phyloP scores from a whole-genome alignment of 2,888 invertebrate species.

The Heliconius aoede region DNA sequence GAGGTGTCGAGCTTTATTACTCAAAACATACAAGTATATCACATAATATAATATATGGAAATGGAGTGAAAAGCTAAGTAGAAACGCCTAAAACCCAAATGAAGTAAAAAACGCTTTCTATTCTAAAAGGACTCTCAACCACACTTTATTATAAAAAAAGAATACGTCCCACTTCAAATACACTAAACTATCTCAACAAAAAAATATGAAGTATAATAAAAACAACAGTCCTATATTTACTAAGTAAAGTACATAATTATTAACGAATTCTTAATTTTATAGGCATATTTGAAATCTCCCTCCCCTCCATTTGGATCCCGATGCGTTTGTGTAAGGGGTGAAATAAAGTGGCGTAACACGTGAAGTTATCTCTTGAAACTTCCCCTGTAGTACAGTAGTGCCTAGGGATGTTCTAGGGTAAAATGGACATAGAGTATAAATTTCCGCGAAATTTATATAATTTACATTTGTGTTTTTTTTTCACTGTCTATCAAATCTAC shows the following conservation, averaged over 20 bases:
- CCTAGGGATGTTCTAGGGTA: slow-evolving; percentile 68
- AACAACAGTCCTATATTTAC: not conserved
- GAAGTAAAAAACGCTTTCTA: no score
- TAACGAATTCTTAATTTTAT: slow-evolving; percentile 41
- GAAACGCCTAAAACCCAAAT: no score
- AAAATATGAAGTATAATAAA: not conserved
- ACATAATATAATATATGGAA: no score
- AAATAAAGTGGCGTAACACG: slow-evolving; percentile 62
- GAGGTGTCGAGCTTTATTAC: no score
- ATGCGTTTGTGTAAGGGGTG: slow-evolving; percentile 71
- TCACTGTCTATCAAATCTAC: not conserved
- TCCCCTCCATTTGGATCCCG: slow-evolving; percentile 55
- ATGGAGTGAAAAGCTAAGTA: no score
- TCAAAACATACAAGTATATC: no score
- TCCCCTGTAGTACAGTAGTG: slow-evolving; percentile 64
- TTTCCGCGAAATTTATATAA: not conserved
- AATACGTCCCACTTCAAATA: not conserved
- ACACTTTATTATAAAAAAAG: not conserved
- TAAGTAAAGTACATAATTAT: slow-evolving; percentile 27
- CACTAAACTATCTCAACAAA: not conserved
- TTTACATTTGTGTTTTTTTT: not conserved
- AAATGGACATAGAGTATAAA: slow-evolving; percentile 44
- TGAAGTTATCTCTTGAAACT: slow-evolving; percentile 81
- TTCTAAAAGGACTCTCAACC: not conserved
- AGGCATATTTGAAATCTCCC: slow-evolving; percentile 41